These are phyloP conservation scores for Panthera leo DNA, from an alignment of 2,113 vertebrate species.

Conservation along the genomic window DNA sequence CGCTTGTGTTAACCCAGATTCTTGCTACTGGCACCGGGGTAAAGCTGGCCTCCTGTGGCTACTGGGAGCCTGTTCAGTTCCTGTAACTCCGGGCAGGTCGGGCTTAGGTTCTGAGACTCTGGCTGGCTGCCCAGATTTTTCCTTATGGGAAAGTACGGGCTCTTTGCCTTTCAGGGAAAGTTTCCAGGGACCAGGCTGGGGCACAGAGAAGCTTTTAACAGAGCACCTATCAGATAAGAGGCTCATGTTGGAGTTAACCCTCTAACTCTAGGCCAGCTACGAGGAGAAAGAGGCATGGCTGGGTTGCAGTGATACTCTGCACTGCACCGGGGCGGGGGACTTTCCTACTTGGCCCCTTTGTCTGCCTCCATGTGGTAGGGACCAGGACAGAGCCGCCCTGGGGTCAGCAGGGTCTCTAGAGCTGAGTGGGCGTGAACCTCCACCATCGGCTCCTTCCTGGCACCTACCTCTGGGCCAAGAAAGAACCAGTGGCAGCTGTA, in stretches of 20 bases:
- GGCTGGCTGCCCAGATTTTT: neutral
- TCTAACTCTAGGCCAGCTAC: neutral
- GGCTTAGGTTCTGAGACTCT: neutral
- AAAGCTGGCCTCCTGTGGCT: rapidly evolving
- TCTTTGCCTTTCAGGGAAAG: neutral
- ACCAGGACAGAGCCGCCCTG: neutral
- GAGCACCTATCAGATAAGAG: neutral
- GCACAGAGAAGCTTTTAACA: neutral
- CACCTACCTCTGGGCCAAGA: neutral
- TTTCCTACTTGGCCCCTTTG: neutral
- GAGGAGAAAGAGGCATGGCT: neutral
- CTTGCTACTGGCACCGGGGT: neutral
- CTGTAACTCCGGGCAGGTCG: too few relatives aligned
- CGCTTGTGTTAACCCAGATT: rapidly evolving
- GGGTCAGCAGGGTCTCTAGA: neutral
- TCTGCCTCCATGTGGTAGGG: neutral
- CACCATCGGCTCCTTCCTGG: neutral
- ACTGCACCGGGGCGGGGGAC: neutral
- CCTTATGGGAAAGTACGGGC: neutral
- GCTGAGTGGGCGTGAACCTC: rapidly evolving
- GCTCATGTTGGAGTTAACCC: neutral
- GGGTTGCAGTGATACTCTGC: neutral
- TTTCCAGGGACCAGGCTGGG: neutral
- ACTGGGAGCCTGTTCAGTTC: too few relatives aligned
- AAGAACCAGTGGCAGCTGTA: neutral